Conservation (phyloP, 1,140 invertebrate species). For the Drosophila ercepeae region DNA sequence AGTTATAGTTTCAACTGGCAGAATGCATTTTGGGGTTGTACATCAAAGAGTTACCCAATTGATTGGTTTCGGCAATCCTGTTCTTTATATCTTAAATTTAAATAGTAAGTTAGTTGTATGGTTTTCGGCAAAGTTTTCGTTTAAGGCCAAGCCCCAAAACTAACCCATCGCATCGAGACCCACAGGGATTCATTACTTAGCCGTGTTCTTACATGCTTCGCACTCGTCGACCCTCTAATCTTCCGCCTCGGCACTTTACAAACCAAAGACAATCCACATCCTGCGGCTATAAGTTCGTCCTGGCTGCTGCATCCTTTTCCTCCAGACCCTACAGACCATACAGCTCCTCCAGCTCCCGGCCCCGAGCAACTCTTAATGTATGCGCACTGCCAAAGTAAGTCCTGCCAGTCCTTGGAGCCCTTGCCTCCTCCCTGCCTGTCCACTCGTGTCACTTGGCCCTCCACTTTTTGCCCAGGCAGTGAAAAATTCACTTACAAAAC, state of each 20-base stretch:
- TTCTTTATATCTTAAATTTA: not conserved
- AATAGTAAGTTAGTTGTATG: too few species aligned
- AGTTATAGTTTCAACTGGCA: conserved; percentile 16
- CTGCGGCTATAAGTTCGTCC: conserved; percentile 47
- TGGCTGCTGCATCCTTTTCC: not conserved
- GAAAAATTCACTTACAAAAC: conserved; percentile 76
- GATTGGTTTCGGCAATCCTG: conserved; percentile 8
- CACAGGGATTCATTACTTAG: conserved; percentile 32
- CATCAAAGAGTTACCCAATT: conserved; percentile 23
- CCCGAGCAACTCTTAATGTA: conserved; percentile 44
- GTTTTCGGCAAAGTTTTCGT: not conserved
- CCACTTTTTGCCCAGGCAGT: conserved; percentile 29
- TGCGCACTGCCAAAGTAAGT: conserved; percentile 55
- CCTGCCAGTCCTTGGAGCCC: conserved; percentile 22
- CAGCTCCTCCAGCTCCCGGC: not conserved
- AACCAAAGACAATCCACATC: conserved; percentile 47
- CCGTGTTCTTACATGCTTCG: conserved; percentile 20
- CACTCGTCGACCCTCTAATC: conserved; percentile 10
- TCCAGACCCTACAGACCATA: too few species aligned
- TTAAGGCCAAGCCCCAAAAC: not conserved
- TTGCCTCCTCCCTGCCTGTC: not conserved
- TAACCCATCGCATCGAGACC: not conserved
- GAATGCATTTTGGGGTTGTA: conserved; percentile 21
- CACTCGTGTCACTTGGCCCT: conserved; percentile 29
- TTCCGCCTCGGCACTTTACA: conserved; percentile 20